Evolutionary conservation across 2,113 vertebrate species (phyloP).

Genomic region (Ciconia maguari): DNA sequence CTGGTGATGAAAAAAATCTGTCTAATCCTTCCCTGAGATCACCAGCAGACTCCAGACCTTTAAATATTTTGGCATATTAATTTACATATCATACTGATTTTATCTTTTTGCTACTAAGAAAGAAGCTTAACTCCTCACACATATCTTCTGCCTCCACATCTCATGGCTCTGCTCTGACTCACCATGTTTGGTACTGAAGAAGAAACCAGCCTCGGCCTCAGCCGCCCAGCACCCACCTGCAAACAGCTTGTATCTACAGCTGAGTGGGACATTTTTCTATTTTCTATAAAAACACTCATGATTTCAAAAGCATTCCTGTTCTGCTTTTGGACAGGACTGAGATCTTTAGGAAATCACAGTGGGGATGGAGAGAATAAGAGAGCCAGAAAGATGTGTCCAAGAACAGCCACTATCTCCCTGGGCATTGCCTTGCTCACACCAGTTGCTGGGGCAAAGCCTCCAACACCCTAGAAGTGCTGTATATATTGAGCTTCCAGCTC

Average conservation of each 20-base stretch:
- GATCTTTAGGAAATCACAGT: neutral
- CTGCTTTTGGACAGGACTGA: neutral
- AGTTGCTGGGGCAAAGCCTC: neutral
- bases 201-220: neutral
- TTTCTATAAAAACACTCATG: neutral
- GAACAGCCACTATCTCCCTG: accelerated
- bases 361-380: neutral
- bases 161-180: neutral
- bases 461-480: neutral
- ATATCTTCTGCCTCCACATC: neutral
- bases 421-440: neutral
- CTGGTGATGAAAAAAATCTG: neutral
- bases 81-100: neutral
- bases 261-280: neutral
- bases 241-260: neutral
- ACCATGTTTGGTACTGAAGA: neutral
- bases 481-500: neutral
- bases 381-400: neutral
- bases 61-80: neutral
- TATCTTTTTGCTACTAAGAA: neutral
- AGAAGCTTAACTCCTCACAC: neutral
- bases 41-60: neutral
- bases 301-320: neutral
- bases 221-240: neutral
- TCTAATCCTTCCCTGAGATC: neutral